A percentile compares a stretch with the other conserved stretches of the same genome.
Conservation (phyloP, 2,797 vertebrate species). For the Oreortyx pictus region DNA sequence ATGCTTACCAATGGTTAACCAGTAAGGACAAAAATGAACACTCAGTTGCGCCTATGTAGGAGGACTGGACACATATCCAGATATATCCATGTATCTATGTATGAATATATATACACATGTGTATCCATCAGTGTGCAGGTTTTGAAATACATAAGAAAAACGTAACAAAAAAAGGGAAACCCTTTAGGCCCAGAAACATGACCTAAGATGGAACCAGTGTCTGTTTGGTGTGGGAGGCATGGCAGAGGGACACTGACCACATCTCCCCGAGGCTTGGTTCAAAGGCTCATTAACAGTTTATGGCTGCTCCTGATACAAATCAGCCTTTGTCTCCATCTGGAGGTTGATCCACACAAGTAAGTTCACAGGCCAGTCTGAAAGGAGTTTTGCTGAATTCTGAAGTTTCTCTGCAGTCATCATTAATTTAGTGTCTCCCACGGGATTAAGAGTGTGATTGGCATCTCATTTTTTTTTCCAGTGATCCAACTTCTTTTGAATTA, state of each 20-base stretch:
- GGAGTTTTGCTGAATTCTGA: background rate
- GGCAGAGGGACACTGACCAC: background rate
- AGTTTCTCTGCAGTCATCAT: background rate
- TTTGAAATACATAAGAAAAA: background rate
- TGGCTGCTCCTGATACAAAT: background rate
- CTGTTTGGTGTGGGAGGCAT: fast-evolving
- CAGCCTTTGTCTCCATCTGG: conserved; percentile 53
- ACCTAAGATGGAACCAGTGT: background rate
- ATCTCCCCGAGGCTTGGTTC: background rate
- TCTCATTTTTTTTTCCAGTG: background rate
- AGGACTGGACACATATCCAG: background rate
- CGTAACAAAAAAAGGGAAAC: background rate
- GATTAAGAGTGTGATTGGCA: background rate
- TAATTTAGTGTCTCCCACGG: background rate
- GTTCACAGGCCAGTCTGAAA: background rate
- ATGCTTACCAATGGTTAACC: background rate
- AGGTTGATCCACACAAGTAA: background rate
- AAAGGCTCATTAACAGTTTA: background rate
- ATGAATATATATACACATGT: fast-evolving
- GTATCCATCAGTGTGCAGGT: background rate
- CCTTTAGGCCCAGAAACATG: background rate
- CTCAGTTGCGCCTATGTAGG: fast-evolving
- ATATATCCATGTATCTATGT: too few species aligned
- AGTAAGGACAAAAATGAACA: background rate
- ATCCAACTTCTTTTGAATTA: background rate